These are phyloP conservation scores for Hyperoodon ampullatus DNA, from an alignment of 2,113 vertebrate species.

Conservation along the genomic window DNA sequence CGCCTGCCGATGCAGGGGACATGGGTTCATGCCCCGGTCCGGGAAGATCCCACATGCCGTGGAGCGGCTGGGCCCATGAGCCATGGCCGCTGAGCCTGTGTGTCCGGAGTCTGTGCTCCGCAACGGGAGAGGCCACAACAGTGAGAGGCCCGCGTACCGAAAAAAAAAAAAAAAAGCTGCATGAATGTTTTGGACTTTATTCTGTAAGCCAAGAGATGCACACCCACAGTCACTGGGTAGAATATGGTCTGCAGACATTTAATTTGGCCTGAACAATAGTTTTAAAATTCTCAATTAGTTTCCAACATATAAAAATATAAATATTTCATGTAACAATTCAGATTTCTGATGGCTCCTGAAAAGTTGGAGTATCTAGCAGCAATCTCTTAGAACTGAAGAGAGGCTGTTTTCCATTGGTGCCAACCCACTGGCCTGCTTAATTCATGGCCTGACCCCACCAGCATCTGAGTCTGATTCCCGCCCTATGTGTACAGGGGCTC, in stretches of 20 bases:
- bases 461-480: not conserved
- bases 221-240: not conserved
- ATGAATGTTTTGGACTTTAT: not conserved
- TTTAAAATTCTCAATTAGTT: conserved; percentile 4
- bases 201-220: not conserved
- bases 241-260: not conserved
- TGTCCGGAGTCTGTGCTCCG: no score
- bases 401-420: not conserved
- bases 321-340: not conserved
- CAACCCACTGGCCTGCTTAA: not conserved
- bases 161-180: not conserved
- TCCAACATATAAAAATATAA: conserved; percentile 50
- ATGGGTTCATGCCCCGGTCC: no score
- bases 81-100: no score
- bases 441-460: not conserved
- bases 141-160: no score
- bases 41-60: no score
- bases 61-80: no score
- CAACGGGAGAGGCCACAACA: no score
- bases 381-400: not conserved
- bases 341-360: not conserved
- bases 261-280: not conserved
- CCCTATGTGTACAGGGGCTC: not conserved
- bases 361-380: not conserved
- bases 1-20: no score